Evolutionary conservation across 2,797 vertebrate genomes (phyloP), one percentile per base, ranked within the genome.

Genomic region (Coranthus polyacanthus): DNA sequence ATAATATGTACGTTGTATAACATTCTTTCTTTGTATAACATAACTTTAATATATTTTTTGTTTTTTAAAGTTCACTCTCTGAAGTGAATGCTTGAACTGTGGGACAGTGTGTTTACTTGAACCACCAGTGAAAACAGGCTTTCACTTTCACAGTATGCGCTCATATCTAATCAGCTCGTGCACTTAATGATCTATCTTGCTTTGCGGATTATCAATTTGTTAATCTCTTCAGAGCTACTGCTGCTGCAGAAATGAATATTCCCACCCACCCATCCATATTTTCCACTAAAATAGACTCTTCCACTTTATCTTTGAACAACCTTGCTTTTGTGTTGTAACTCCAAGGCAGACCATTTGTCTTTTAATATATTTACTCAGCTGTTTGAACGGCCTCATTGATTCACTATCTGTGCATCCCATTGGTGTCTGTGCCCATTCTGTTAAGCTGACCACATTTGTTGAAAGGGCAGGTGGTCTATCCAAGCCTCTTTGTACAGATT

Each of bases 151-250:
- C 45, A 39, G 41, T 22, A 43, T 49, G 47, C 32, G 57, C 49
- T 81, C 12, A 13, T 29, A 43, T 64, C 75, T 87, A 85, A 90
- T 88, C 75, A 85, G 46, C 61, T 62, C 60, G 67, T 66, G 72
- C 72, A 65, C 78, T 85, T 76, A 68, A 71, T 52, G 67, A 74
- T 81, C 79, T 81, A 68, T 78, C 71, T 58, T 75, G 72, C 34
- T 29, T 43, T n/a, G 36, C 57, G 80, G 82, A 87, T 88, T 78
- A 87, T 65, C 55, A 62, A 75, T 72, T 60, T 0, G n/a, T 39
- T 83, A 79, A 89, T 88, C 85, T 84, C 79, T 85, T 86, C 46
- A 69, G 55, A 38, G n/a, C n/a, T n/a, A n/a, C n/a, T n/a, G n/a
- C n/a, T n/a, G n/a, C n/a, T n/a, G n/a, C n/a, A n/a, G 26, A 78